phyloP scores from a whole-genome alignment of 2,888 invertebrate species.

The Nomada hirtipes region DNA sequence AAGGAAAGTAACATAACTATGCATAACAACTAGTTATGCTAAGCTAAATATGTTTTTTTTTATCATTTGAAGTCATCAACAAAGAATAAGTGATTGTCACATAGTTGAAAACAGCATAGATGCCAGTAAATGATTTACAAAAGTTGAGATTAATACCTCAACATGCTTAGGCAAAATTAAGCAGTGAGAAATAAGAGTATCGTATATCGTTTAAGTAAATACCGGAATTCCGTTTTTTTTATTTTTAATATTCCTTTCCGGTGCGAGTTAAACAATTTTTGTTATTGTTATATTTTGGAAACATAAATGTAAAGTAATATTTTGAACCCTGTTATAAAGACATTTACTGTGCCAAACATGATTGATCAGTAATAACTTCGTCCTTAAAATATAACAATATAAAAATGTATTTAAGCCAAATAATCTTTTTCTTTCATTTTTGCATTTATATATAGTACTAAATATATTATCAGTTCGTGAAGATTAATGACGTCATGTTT shows the following conservation, averaged over 20 bases:
- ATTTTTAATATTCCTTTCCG: constrained; percentile 9
- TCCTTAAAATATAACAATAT: constrained; percentile 27
- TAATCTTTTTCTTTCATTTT: constrained; percentile 32
- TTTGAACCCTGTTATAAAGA: constrained; percentile 31
- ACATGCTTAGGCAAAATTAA: constrained; percentile 1
- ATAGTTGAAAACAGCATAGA: neutral
- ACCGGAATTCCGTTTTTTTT: constrained; percentile 20
- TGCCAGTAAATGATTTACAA: constrained; percentile 19
- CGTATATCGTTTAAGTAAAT: constrained; percentile 23
- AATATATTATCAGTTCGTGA: constrained; percentile 31
- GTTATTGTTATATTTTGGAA: neutral
- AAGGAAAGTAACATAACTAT: constrained; percentile 17
- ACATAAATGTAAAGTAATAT: constrained; percentile 4
- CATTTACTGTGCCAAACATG: constrained; percentile 44
- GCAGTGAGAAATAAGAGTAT: neutral
- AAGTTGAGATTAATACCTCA: neutral
- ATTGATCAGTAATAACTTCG: constrained; percentile 33
- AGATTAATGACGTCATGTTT: constrained; percentile 37
- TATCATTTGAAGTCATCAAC: neutral
- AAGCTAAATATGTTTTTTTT: neutral
- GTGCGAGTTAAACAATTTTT: constrained; percentile 6
- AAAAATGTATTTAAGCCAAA: constrained; percentile 35
- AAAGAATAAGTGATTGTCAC: neutral
- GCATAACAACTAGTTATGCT: neutral
- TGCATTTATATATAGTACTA: constrained; percentile 41